phyloP scores from a whole-genome alignment of 2,797 vertebrate species.

The Poliocrania exsul region DNA sequence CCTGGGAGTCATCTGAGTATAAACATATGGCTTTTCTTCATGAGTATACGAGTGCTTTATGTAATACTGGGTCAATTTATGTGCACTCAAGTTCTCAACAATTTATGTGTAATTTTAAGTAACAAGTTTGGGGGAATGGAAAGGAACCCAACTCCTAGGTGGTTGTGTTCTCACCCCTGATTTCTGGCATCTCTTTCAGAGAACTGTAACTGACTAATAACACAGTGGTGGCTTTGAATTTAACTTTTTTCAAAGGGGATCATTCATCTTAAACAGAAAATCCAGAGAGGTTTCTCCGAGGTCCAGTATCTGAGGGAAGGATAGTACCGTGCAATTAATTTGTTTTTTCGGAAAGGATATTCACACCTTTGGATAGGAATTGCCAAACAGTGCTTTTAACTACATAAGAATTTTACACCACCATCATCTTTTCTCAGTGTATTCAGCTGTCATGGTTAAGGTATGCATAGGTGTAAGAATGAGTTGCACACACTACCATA shows the following conservation, averaged over 20 bases:
- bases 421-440: not conserved
- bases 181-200: not conserved
- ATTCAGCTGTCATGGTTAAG: not conserved
- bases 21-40: not conserved
- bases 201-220: not conserved
- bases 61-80: not conserved
- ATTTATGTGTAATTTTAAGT: not conserved
- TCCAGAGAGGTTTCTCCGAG: not conserved
- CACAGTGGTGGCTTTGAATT: not conserved
- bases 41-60: not conserved
- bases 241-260: not conserved
- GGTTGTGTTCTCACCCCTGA: not conserved
- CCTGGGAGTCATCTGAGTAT: not conserved
- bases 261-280: not conserved
- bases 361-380: not conserved
- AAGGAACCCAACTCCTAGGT: not conserved
- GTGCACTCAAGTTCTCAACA: not conserved
- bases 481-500: accelerated
- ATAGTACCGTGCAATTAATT: not conserved
- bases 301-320: not conserved
- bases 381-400: not conserved
- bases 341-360: not conserved
- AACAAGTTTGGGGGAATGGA: not conserved
- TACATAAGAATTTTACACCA: not conserved
- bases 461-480: not conserved